Percentiles rank a stretch among this genome's conserved stretches.
These are phyloP conservation scores for Emys orbicularis DNA, from an alignment of 2,797 vertebrate genomes.

Conservation along the genomic window DNA sequence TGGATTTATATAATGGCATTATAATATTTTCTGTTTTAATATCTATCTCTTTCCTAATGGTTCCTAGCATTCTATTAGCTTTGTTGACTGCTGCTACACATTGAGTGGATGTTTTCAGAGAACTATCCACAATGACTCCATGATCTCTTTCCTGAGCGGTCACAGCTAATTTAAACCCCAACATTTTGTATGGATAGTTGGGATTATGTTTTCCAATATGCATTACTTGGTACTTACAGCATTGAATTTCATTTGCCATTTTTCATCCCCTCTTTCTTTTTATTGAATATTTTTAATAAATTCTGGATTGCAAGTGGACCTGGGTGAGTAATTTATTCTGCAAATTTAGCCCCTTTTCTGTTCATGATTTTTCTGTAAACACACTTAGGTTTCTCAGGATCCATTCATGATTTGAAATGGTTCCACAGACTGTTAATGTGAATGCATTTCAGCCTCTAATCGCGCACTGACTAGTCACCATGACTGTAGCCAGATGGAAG, in stretches of 20 bases:
- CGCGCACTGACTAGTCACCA: background rate
- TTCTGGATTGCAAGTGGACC: background rate
- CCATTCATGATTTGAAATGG: background rate
- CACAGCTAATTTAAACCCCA: background rate
- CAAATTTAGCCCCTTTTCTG: background rate
- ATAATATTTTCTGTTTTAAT: background rate
- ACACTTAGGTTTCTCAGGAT: background rate
- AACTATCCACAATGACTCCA: background rate
- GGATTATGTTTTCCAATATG: background rate
- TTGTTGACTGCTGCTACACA: background rate
- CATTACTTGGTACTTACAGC: background rate
- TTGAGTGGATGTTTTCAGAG: background rate
- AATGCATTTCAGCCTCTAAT: background rate
- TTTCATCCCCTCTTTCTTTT: background rate
- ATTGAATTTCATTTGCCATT: background rate
- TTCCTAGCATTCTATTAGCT: background rate
- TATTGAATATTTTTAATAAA: background rate
- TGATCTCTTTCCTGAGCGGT: background rate
- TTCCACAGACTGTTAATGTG: background rate
- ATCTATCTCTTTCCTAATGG: background rate
- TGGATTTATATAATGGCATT: background rate
- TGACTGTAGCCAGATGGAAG: background rate
- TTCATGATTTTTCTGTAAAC: background rate
- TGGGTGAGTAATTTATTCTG: rapidly evolving
- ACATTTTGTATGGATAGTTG: background rate